Evolutionary conservation across 2,888 invertebrate species (phyloP).

Genomic region (Carpatolechia fugitivella): DNA sequence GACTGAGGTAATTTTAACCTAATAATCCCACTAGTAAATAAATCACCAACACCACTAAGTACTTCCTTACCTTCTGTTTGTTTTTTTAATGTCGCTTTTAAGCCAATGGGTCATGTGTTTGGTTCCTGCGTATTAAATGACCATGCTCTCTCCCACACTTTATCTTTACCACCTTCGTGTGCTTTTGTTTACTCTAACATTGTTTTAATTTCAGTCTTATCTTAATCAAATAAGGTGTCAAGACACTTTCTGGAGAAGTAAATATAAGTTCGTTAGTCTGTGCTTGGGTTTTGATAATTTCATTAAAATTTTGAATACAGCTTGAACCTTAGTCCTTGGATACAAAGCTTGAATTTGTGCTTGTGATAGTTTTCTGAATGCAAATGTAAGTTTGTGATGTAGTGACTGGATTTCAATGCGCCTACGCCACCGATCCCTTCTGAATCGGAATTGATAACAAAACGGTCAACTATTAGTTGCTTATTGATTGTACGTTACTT

Average conservation of each 20-base stretch:
- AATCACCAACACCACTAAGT: conserved; percentile 22
- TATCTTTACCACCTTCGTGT: not conserved
- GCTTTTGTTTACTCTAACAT: not conserved
- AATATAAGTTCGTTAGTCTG: not conserved
- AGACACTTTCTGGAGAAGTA: not conserved
- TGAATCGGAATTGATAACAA: conserved; percentile 42
- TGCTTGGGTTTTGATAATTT: not conserved
- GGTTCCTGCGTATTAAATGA: conserved; percentile 56
- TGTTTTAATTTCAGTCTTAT: conserved; percentile 20
- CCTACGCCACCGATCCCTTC: conserved; percentile 26
- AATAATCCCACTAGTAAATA: conserved; percentile 25
- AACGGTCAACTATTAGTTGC: conserved; percentile 39
- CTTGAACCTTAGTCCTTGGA: not conserved
- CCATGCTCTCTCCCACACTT: conserved; percentile 49
- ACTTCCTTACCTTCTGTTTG: conserved; percentile 40
- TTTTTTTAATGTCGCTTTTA: conserved; percentile 44
- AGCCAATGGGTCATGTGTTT: conserved; percentile 44
- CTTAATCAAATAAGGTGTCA: conserved; percentile 9
- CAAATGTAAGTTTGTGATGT: not conserved
- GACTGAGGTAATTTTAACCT: not conserved
- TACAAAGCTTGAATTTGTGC: not conserved
- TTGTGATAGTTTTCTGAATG: not conserved
- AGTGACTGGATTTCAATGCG: conserved; percentile 28
- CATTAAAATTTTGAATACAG: too few relatives aligned
- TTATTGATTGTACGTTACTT: conserved; percentile 38